A percentile compares a stretch with the other conserved stretches of the same genome.
These are phyloP conservation scores for Tonatia bakeri DNA, from an alignment of 2,113 vertebrate species.

Conservation along the genomic window DNA sequence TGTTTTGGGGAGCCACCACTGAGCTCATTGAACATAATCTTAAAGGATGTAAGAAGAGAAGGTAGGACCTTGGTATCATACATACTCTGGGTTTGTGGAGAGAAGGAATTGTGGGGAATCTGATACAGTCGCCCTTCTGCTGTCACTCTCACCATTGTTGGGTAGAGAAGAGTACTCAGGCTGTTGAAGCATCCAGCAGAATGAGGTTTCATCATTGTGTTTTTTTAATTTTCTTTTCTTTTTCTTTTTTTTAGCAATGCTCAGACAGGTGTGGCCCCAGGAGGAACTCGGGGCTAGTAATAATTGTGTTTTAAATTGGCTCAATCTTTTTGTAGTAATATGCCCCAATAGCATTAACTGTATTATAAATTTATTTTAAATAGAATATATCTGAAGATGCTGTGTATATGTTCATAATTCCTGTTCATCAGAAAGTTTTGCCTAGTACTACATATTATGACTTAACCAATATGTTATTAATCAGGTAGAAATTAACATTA, in stretches of 20 bases:
- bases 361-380: background rate
- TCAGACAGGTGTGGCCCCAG: too few relatives aligned
- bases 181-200: background rate
- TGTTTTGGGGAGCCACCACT: background rate
- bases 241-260: too few relatives aligned
- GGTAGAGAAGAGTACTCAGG: background rate
- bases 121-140: fast-evolving
- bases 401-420: constrained; percentile 29
- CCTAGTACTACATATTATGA: background rate
- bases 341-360: background rate
- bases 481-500: background rate
- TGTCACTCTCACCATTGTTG: background rate
- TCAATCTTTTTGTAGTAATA: constrained; percentile 9
- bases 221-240: too few relatives aligned
- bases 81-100: background rate
- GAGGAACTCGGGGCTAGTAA: too few relatives aligned
- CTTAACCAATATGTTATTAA: background rate
- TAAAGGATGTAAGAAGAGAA: background rate
- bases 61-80: background rate
- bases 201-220: background rate
- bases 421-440: constrained; percentile 3
- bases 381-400: background rate
- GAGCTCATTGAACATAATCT: background rate
- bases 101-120: background rate
- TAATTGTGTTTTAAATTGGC: background rate